Evolutionary conservation across 1,140 invertebrate species (phyloP), one percentile per base, ranked within the genome.

Genomic region (Bradysia coprophila): DNA sequence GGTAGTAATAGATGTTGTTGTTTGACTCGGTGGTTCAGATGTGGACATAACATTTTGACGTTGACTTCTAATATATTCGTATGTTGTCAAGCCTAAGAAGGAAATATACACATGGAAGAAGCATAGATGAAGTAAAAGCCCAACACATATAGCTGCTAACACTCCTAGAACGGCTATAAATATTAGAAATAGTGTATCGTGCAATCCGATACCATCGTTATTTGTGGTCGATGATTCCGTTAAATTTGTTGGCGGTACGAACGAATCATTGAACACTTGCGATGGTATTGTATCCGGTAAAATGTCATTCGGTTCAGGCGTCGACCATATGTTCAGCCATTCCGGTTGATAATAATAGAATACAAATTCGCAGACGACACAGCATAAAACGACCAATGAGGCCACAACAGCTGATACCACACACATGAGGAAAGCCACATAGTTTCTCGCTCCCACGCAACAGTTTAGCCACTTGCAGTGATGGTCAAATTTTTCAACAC

Each of bases 391-490:
- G n/a, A 76, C 65, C 11, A 80, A 50, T 6, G 78, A 72, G 37
- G 81, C 75, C 16, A 81, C 54, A 41, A 89, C 74, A 3, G 86
- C 87, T 19, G 83, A 85, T n/a, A 79, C 66, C 8, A 95, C 73
- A 51, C 85, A 89, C 49, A 76, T 71, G 20, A 94, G 69, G 58
- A 95, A 96, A 18, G 79, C 76, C 21, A 66, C 70, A 65, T 97
- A 97, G 57, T 97, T 97, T 44, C 86, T 69, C 8, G 71, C 71
- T 1, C 93, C 93, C 19, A 97, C 76, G 65, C 93, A 98, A 57
- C 92, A 92, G 64, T 97, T 97, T 21, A 98, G 65, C 93, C 93
- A 98, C 66, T 94, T 92, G 67, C 92, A 97, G 59, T 96, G 92
- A 59, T 86, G 82, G 54, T 97, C 94, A 63, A 97, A 97, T 24